Conservation (phyloP, 2,797 vertebrate genomes). For the Oreonectes daqikongensis region DNA sequence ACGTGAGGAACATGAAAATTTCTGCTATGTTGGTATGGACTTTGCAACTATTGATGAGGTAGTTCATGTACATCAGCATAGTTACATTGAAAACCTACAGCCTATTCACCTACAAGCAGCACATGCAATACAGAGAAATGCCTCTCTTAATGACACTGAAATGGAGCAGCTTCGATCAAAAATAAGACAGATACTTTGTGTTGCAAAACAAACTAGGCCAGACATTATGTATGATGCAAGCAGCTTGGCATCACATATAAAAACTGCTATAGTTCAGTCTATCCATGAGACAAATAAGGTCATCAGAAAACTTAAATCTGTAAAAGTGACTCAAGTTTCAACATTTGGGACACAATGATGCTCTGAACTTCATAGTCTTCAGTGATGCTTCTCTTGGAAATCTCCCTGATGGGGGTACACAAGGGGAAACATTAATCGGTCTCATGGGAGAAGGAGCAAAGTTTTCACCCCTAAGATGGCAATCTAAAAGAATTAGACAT, state of each 20-base stretch:
- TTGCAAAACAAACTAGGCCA: neutral
- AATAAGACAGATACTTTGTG: no score
- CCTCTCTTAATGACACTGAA: neutral
- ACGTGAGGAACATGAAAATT: neutral
- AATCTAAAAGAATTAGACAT: slow-evolving; percentile 15
- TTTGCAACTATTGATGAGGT: neutral
- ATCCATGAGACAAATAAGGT: slow-evolving; percentile 33
- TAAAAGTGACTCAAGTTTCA: slow-evolving; percentile 28
- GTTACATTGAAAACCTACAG: neutral
- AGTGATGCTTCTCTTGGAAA: slow-evolving; percentile 27
- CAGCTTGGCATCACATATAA: slow-evolving; percentile 21
- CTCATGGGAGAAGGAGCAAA: slow-evolving; percentile 14
- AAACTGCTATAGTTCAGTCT: slow-evolving; percentile 18
- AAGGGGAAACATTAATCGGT: slow-evolving; percentile 2
- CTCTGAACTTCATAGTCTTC: slow-evolving; percentile 10
- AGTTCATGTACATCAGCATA: neutral
- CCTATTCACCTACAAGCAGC: slow-evolving; percentile 78
- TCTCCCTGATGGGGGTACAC: slow-evolving; percentile 20
- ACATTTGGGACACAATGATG: slow-evolving; percentile 13
- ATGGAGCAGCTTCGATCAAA: no score
- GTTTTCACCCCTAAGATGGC: slow-evolving; percentile 5
- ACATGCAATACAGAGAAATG: no score
- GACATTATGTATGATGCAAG: slow-evolving; percentile 34
- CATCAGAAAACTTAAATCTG: slow-evolving; percentile 30
- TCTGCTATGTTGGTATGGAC: neutral